Conservation (phyloP, 2,113 vertebrate species). For the Zosterops lateralis region DNA sequence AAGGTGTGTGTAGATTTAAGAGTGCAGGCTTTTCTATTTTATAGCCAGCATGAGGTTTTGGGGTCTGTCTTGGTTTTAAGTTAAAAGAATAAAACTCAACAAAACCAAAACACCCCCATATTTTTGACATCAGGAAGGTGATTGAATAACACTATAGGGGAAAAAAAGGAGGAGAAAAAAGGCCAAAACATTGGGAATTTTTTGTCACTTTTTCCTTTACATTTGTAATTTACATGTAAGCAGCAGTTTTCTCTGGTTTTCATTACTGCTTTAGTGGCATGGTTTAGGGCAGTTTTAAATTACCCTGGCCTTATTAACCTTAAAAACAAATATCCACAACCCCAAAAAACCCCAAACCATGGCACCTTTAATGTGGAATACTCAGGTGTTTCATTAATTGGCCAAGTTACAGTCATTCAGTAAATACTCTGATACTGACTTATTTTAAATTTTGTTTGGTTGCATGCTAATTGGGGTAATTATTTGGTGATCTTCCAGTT, state of each 20-base stretch:
- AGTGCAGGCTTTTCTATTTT: not conserved
- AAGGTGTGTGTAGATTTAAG: not conserved
- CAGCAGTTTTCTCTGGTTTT: not conserved
- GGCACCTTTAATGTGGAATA: not conserved
- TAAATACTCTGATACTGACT: not conserved
- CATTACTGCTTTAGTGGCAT: not conserved
- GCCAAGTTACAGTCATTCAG: not conserved
- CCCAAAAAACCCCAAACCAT: not conserved
- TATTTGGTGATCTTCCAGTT: not conserved
- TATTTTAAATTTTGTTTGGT: not conserved
- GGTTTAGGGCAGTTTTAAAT: not conserved
- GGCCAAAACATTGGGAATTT: not conserved
- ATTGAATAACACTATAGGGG: not conserved
- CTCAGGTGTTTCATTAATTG: not conserved
- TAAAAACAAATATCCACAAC: not conserved
- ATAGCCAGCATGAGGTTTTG: fast-evolving
- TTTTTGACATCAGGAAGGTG: not conserved
- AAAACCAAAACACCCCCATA: not conserved
- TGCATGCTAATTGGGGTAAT: not conserved
- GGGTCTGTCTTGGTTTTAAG: not conserved
- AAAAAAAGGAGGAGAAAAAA: not conserved
- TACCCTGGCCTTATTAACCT: not conserved
- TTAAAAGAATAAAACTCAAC: not conserved
- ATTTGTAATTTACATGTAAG: not conserved
- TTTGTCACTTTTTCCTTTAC: not conserved